Percentiles rank a stretch among this genome's conserved stretches.
Evolutionary conservation across 2,888 invertebrate genomes (phyloP).

Genomic region (Drosophila siamana): DNA sequence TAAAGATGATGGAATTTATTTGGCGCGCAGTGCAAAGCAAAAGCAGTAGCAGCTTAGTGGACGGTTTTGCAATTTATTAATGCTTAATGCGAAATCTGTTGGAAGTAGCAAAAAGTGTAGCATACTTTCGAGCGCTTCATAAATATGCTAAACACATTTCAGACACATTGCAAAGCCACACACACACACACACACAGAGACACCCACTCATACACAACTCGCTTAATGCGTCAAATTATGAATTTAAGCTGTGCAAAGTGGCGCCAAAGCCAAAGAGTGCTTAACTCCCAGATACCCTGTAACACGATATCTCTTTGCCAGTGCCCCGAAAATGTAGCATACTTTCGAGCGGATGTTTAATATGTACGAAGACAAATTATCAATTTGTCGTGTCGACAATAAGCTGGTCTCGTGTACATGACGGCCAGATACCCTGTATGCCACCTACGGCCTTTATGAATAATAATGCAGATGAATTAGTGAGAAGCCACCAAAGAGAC

Average conservation of each 20-base stretch:
- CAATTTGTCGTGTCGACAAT: not conserved
- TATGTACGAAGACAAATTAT: not conserved
- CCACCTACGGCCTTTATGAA: not conserved
- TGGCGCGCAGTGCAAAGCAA: constrained; percentile 1
- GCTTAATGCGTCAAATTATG: constrained; percentile 27
- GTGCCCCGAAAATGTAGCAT: not conserved
- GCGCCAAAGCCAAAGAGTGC: not conserved
- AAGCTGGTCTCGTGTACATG: not conserved
- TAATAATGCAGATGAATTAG: not conserved
- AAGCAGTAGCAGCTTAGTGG: constrained; percentile 34
- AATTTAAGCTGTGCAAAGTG: constrained; percentile 17
- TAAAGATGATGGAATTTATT: constrained; percentile 30
- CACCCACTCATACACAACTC: constrained; percentile 15
- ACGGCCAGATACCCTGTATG: not conserved
- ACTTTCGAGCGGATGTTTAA: not conserved
- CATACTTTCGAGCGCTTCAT: constrained; percentile 59
- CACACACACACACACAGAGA: not conserved
- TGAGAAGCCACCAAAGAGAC: not conserved
- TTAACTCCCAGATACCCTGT: constrained; percentile 11
- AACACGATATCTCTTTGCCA: not conserved
- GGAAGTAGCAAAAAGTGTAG: constrained; percentile 44
- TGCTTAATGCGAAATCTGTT: constrained; percentile 42
- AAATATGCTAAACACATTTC: constrained; percentile 63
- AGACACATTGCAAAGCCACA: constrained; percentile 25
- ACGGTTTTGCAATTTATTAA: constrained; percentile 57